These are phyloP conservation scores for Hypotaenidia philippensis DNA, from an alignment of 2,797 vertebrate genomes.

Conservation along the genomic window DNA sequence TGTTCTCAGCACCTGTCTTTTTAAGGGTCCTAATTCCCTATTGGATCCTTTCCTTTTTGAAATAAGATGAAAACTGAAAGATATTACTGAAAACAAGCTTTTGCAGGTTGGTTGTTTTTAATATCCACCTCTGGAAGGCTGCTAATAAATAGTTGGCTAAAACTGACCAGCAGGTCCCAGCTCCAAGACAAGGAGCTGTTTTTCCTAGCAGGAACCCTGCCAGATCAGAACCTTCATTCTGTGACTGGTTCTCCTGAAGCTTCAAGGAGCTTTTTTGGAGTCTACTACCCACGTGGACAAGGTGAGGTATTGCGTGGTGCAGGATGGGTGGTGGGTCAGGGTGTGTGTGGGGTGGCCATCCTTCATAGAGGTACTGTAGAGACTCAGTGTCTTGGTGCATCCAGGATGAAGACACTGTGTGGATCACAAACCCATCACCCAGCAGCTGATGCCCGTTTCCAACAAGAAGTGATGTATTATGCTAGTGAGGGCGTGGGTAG, in stretches of 20 bases:
- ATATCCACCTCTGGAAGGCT: not conserved
- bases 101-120: not conserved
- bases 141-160: not conserved
- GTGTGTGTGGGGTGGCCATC: not conserved
- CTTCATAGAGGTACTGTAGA: not conserved
- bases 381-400: not conserved
- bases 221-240: not conserved
- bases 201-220: not conserved
- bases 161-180: not conserved
- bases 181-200: not conserved
- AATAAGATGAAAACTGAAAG: not conserved
- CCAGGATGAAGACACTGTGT: accelerated
- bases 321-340: not conserved
- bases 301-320: accelerated
- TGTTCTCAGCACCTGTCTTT: not conserved
- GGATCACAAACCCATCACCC: not conserved
- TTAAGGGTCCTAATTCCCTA: not conserved
- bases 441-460: not conserved
- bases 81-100: not conserved
- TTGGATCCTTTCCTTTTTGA: not conserved
- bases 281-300: accelerated
- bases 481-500: not conserved
- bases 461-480: not conserved
- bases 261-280: not conserved
- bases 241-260: not conserved